These are phyloP conservation scores for Triplophysa dalaica DNA, from an alignment of 2,113 vertebrate genomes.

Conservation along the genomic window DNA sequence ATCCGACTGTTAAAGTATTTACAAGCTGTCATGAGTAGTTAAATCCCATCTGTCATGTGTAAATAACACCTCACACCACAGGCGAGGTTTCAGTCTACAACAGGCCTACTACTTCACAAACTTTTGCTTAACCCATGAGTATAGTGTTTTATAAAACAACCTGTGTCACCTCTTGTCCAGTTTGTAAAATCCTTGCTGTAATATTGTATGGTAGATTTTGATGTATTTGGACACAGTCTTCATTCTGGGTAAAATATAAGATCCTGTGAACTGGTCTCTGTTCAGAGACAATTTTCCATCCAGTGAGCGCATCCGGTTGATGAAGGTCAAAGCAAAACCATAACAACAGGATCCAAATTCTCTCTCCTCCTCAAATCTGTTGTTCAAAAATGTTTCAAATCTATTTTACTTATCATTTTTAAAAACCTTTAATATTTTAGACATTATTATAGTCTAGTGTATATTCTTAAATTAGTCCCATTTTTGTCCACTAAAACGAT, in stretches of 20 bases:
- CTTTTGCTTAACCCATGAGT: too few relatives aligned
- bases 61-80: neutral
- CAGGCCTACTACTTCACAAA: too few relatives aligned
- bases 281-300: conserved; percentile 66
- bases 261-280: conserved; percentile 73
- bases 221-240: conserved; percentile 75
- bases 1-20: neutral
- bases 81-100: neutral
- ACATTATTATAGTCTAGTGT: too few relatives aligned
- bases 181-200: conserved; percentile 63
- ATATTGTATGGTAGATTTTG: conserved; percentile 68
- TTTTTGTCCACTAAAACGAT: too few relatives aligned
- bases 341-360: conserved; percentile 81
- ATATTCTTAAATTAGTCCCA: too few relatives aligned
- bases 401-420: neutral
- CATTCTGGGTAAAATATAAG: conserved; percentile 72
- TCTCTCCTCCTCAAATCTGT: conserved; percentile 73
- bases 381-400: neutral
- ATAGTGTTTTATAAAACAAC: neutral
- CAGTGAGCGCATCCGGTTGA: conserved; percentile 72
- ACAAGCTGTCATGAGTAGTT: neutral
- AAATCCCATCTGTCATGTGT: neutral
- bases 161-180: neutral
- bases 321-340: conserved; percentile 75
- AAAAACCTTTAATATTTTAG: too few relatives aligned